Percentiles rank a stretch among this genome's conserved stretches.
phyloP scores from a whole-genome alignment of 2,113 vertebrate genomes.

The Tenebrosternarchus preto region DNA sequence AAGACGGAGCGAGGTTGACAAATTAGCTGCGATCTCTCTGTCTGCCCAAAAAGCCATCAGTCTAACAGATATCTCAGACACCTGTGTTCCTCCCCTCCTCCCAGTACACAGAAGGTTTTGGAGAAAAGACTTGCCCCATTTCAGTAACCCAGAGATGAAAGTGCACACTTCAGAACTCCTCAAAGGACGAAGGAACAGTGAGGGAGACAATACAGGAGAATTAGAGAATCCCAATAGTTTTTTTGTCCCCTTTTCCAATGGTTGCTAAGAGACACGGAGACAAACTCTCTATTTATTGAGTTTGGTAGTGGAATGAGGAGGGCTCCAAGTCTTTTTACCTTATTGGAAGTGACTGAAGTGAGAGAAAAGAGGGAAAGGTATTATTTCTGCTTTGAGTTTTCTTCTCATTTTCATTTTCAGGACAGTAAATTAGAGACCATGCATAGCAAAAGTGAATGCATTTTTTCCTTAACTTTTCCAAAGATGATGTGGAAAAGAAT shows the following conservation, averaged over 20 bases:
- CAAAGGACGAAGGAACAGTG: not conserved
- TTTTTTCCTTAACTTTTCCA: no score
- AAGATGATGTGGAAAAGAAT: no score
- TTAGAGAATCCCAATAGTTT: constrained; percentile 17
- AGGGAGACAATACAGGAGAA: constrained; percentile 27
- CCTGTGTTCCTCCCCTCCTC: constrained; percentile 27
- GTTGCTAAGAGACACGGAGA: not conserved
- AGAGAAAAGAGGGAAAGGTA: no score
- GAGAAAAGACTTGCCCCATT: constrained; percentile 33
- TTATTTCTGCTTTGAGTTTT: no score
- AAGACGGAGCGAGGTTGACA: constrained; percentile 45
- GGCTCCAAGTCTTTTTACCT: no score
- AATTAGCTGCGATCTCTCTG: constrained; percentile 51
- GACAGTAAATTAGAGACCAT: no score
- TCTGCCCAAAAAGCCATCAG: constrained; percentile 40
- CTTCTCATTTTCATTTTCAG: no score
- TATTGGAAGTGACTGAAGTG: no score
- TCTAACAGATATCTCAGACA: constrained; percentile 46
- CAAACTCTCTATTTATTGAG: not conserved
- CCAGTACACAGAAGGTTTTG: constrained; percentile 35
- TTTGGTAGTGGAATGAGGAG: no score
- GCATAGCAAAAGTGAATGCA: no score
- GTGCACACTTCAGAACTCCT: not conserved
- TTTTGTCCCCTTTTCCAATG: not conserved
- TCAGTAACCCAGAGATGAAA: not conserved